Percentiles rank a stretch among this genome's conserved stretches.
Evolutionary conservation across 30 jellyfish, hydroid and myxozoan genomes (phyloP).

Genomic region (Morbakka virulenta): DNA sequence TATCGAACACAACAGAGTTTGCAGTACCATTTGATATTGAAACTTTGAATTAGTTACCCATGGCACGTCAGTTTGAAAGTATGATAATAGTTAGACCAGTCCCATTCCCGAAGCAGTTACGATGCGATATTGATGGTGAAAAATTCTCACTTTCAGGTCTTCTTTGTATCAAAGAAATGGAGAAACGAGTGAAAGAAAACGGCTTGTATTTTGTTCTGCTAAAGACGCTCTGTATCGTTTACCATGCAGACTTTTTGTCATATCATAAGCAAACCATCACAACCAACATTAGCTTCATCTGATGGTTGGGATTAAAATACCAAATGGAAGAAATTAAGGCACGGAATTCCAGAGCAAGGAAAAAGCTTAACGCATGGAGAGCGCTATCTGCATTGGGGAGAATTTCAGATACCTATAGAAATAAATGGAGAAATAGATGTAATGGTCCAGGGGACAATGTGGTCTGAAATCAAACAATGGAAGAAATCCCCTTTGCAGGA

Average conservation of each 20-base stretch:
- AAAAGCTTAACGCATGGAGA: slow-evolving; percentile 4
- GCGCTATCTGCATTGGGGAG: too few species aligned
- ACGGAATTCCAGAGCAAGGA: slow-evolving; percentile 20
- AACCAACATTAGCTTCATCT: too few species aligned
- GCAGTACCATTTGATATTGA: slow-evolving; percentile 45
- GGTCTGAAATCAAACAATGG: too few species aligned
- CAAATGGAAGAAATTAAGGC: slow-evolving; percentile 27
- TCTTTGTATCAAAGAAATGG: slow-evolving; percentile 3
- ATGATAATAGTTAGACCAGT: slow-evolving; percentile 29
- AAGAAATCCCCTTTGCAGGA: too few species aligned
- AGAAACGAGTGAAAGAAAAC: slow-evolving; percentile 2
- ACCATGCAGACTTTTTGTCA: slow-evolving; percentile 32
- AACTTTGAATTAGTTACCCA: slow-evolving; percentile 24
- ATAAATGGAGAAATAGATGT: too few species aligned
- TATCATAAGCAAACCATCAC: slow-evolving; percentile 1
- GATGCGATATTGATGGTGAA: slow-evolving; percentile 18
- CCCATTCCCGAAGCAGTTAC: slow-evolving; percentile 33
- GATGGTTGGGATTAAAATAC: slow-evolving; percentile 17
- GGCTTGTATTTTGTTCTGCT: slow-evolving; percentile 14
- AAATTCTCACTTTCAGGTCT: slow-evolving; percentile 20
- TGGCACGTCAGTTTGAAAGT: slow-evolving; percentile 9
- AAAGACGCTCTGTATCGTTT: slow-evolving; percentile 8
- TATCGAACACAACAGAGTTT: too few species aligned
- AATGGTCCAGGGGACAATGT: too few species aligned
- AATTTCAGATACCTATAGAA: too few species aligned